A percentile compares a stretch with the other conserved stretches of the same genome.
Conservation (phyloP, 2,797 vertebrate species). For the Megaceryle alcyon region DNA sequence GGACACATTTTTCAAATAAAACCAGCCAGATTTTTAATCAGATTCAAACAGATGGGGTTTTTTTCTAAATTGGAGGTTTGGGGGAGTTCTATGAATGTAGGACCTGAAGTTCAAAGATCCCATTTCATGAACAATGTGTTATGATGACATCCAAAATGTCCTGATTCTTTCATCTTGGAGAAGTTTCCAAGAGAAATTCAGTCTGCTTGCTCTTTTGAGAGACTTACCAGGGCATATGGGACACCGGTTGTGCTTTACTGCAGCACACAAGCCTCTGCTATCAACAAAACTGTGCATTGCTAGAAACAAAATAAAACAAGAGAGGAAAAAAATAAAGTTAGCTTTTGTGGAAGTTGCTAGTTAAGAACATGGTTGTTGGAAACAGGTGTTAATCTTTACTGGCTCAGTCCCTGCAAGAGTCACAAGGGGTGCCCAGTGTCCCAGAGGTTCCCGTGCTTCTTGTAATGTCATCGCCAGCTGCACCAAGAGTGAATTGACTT, state of each 20-base stretch:
- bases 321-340: neutral
- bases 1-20: neutral
- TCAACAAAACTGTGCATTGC: neutral
- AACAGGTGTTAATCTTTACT: constrained; percentile 52
- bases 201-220: neutral
- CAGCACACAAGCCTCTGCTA: neutral
- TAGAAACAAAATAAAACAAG: constrained; percentile 1
- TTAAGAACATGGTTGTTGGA: constrained; percentile 9
- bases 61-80: neutral
- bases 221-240: neutral
- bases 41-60: neutral
- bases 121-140: neutral
- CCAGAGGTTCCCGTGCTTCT: neutral
- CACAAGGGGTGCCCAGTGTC: neutral
- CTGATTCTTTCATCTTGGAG: neutral
- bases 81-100: neutral
- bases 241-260: neutral
- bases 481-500: neutral
- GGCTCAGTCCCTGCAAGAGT: neutral
- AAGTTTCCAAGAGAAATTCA: neutral
- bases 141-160: neutral
- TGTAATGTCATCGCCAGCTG: neutral
- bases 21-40: neutral
- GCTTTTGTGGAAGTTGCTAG: constrained; percentile 19
- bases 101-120: neutral